Base-by-base conservation (phyloP, 2,888 invertebrate genomes). In the Volucella inflata region DNA sequence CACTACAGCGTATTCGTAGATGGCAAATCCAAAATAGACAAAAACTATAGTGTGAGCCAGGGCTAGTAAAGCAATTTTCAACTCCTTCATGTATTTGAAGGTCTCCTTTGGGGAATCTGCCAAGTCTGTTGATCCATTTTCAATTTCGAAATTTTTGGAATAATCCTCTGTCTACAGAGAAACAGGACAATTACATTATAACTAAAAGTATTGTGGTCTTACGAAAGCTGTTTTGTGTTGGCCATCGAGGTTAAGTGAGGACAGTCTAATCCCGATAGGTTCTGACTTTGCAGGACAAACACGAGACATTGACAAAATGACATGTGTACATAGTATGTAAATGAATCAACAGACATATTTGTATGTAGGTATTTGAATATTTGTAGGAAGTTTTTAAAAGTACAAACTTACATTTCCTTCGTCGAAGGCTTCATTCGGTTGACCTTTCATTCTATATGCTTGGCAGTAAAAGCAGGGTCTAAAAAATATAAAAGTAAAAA, bases 11-110 rank as follows among this genome's bases (percentile, higher is more conserved):
- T 90, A 91, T 80, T 89, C 89, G 76, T 91, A 89, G 8, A 91
- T 90, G 12, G 92, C 91, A 88, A 90, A 92, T 38, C 89, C 89
- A 46, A 92, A 92, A 87, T 91, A 92, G 1, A 78, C 88, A 0
- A 89, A 88, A 3, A 91, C 88, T 1, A 81, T 50, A n/a, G 89
- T 50, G 62, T 92, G 91, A 2, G 91, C 6, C 2, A 89, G 11
- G 2, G 87, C 30, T 44, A 88, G 84, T 0, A 88, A 3, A 4
- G 62, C 74, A 14, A 87, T 77, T 55, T 75, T 88, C 1, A 90
- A 38, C 44, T 88, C 76, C 0, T 74, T 84, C 17, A 76, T 65
- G 11, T 77, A 70, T 11, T 82, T 87, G 11, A 60, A 77, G 0
- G 68, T 44, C 2, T 75, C 40, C 10, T 81, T 60, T 48, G n/a